These are phyloP conservation scores for Physella acuta DNA, from an alignment of 1,140 invertebrate species.

Conservation along the genomic window DNA sequence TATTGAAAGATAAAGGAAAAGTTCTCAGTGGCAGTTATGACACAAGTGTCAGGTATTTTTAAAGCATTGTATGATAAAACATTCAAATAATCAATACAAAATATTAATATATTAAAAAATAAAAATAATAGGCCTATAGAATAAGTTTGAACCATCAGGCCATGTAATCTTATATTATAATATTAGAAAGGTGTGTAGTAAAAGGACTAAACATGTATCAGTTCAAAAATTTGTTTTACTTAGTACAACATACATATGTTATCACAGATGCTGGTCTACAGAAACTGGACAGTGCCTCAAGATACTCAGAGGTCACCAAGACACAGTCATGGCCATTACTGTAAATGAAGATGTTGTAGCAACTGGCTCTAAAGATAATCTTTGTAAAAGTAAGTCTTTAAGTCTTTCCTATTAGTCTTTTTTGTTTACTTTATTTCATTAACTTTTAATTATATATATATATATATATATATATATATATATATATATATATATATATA, in stretches of 20 bases:
- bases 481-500: too few relatives aligned
- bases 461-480: too few relatives aligned
- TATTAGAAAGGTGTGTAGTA: too few relatives aligned
- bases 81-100: neutral
- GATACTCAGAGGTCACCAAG: constrained; percentile 58
- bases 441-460: too few relatives aligned
- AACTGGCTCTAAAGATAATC: constrained; percentile 54
- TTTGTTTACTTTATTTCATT: too few relatives aligned
- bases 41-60: constrained; percentile 54
- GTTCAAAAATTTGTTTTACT: too few relatives aligned
- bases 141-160: too few relatives aligned
- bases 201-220: too few relatives aligned
- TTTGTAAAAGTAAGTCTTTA: constrained; percentile 55
- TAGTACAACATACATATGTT: too few relatives aligned
- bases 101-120: neutral
- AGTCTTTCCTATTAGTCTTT: too few relatives aligned
- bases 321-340: constrained; percentile 50
- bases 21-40: constrained; percentile 60
- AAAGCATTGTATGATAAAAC: too few relatives aligned
- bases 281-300: constrained; percentile 56
- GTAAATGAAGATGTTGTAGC: constrained; percentile 45
- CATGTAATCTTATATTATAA: too few relatives aligned
- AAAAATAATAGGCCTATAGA: neutral
- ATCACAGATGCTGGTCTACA: constrained; percentile 56
- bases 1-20: constrained; percentile 47